Percentiles rank a stretch among this genome's conserved stretches.
Conservation (phyloP, 2,113 vertebrate species). For the Setophaga kirtlandii region DNA sequence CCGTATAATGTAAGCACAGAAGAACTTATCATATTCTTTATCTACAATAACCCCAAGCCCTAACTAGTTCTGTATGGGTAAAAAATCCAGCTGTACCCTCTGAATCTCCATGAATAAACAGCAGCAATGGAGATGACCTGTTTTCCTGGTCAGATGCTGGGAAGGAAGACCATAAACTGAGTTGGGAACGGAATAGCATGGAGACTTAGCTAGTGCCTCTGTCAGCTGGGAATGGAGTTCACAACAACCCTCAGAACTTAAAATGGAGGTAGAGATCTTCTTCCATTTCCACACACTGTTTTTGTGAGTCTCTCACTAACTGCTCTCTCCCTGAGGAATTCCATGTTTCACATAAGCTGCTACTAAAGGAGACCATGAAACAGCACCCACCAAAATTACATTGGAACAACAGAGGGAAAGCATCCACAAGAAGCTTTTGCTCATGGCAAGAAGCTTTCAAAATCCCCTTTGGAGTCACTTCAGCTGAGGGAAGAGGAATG, state of each 20-base stretch:
- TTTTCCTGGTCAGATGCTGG: neutral
- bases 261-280: neutral
- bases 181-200: neutral
- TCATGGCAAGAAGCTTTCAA: neutral
- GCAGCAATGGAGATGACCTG: neutral
- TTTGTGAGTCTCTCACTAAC: neutral
- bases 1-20: neutral
- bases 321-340: neutral
- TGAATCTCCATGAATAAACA: neutral
- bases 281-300: neutral
- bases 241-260: neutral
- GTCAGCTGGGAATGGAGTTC: neutral
- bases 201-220: neutral
- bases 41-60: neutral
- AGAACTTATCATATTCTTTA: neutral
- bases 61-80: neutral
- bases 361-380: neutral
- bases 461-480: neutral
- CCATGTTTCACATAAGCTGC: neutral
- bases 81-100: neutral
- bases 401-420: neutral
- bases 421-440: neutral
- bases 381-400: neutral
- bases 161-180: neutral
- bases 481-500: neutral